Conservation (phyloP, 1,140 invertebrate species). For the Anastatus disparis region DNA sequence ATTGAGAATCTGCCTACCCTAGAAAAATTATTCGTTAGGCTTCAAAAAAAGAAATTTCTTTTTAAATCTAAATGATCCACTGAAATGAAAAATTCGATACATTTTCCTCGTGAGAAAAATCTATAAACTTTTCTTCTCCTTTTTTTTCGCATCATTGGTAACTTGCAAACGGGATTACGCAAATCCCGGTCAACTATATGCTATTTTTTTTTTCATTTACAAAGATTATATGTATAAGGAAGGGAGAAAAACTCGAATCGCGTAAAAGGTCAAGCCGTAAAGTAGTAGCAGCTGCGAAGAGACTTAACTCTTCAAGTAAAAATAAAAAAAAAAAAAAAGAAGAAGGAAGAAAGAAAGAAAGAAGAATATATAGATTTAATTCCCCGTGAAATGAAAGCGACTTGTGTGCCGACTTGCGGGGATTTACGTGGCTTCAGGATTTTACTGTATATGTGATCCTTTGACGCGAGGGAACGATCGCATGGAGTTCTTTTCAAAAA, state of each 20-base stretch:
- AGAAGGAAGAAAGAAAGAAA: not conserved
- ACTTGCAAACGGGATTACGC: conserved; percentile 60
- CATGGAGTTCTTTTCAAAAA: too few relatives aligned
- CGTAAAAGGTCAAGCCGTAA: conserved; percentile 33
- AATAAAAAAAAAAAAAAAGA: too few relatives aligned
- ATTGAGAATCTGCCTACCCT: too few relatives aligned
- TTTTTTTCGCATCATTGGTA: too few relatives aligned
- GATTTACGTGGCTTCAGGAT: conserved; percentile 59
- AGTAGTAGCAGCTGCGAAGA: conserved; percentile 20
- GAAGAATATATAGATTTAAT: conserved; percentile 57
- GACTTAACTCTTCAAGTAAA: too few relatives aligned
- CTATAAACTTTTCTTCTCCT: too few relatives aligned
- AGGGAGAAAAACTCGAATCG: not conserved
- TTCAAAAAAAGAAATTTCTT: too few relatives aligned
- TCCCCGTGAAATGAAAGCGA: conserved; percentile 66
- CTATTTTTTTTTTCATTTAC: not conserved
- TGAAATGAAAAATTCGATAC: conserved; percentile 24
- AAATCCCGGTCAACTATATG: conserved; percentile 59
- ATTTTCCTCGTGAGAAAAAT: conserved; percentile 40
- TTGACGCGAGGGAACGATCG: conserved; percentile 43
- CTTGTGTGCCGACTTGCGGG: conserved; percentile 61
- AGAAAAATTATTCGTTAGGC: too few relatives aligned
- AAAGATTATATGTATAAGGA: too few relatives aligned
- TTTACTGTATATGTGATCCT: conserved; percentile 46
- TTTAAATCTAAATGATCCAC: too few relatives aligned